Conservation (phyloP, 1,140 invertebrate species). For the Paramacrobiotus metropolitanus region DNA sequence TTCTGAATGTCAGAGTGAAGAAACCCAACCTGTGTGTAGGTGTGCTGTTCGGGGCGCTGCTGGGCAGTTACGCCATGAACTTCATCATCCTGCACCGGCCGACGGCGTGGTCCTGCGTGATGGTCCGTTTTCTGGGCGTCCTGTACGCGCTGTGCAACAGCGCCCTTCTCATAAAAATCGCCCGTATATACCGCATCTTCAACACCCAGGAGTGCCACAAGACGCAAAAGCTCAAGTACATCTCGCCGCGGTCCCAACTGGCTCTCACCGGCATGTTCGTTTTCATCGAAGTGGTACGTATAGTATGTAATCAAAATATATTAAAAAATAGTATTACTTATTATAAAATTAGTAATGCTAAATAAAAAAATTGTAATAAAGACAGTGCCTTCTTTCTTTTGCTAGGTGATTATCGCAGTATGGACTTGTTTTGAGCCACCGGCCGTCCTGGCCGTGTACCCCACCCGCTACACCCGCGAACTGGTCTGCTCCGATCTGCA, state of each 20-base stretch:
- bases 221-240: constrained; percentile 12
- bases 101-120: constrained; percentile 23
- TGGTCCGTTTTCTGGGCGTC: constrained; percentile 29
- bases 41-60: constrained; percentile 23
- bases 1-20: too few species aligned
- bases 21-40: too few species aligned
- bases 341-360: not conserved
- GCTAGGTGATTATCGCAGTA: not conserved
- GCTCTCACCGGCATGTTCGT: not conserved
- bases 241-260: constrained; percentile 10
- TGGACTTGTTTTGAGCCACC: not conserved
- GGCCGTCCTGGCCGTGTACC: not conserved
- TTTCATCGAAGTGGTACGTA: too few species aligned
- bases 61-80: constrained; percentile 30
- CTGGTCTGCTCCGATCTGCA: not conserved
- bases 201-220: constrained; percentile 11
- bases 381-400: not conserved
- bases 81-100: constrained; percentile 31
- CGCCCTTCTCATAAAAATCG: constrained; percentile 34
- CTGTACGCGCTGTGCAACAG: constrained; percentile 32
- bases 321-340: not conserved
- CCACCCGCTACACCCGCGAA: not conserved
- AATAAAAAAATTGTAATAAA: not conserved
- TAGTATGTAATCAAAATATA: not conserved
- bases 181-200: constrained; percentile 33